Base-by-base conservation (phyloP, 2,113 vertebrate genomes). In the Dendrocopos noguchii region DNA sequence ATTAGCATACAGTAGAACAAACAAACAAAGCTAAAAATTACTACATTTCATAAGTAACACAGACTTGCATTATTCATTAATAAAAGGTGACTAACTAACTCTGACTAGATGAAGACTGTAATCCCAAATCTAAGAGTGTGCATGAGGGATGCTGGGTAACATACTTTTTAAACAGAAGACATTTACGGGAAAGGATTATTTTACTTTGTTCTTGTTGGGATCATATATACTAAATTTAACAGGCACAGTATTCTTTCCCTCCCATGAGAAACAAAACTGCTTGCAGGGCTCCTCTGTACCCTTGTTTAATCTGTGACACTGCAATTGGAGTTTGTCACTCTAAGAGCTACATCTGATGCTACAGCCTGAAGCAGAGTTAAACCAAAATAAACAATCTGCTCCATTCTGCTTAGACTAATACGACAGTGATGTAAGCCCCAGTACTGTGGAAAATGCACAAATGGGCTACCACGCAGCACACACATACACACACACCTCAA, bases 381-480 rank as follows among this genome's bases (percentile, higher is more conserved):
- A 98, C 96, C 96, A 96, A 97, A 98, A 98, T 98, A 98, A 98
- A 98, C 98, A 98, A 97, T 98, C 98, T 97, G 97, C 97, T 98
- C 96, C 85, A 63, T 96, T 97, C 96, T 96, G 95, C 96, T 97
- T 96, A 96, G 95, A 94, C 97, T 98, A 98, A 98, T 87, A 88
- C 16, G 97, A 98, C 98, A 97, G 96, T 98, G 98, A 98, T 97
- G 95, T 92, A 97, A 94, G 93, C 86, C 81, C 80, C 44, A 27
- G 74, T 31, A 34, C 70, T 73, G 86, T 4, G 76, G 67, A 91
- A 76, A 93, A 63, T 19, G 79, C 84, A 68, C 73, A 84, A 76
- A 72, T 4, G 78, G 68, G 55, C 52, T 87, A 50, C 42, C 74
- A 56, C 79, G 31, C 50, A 50, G 61, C 44, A 85, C 89, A 84